Percentiles rank a stretch among this genome's conserved stretches.
Conservation (phyloP, 2,113 vertebrate genomes). For the Halcyon malimbica region DNA sequence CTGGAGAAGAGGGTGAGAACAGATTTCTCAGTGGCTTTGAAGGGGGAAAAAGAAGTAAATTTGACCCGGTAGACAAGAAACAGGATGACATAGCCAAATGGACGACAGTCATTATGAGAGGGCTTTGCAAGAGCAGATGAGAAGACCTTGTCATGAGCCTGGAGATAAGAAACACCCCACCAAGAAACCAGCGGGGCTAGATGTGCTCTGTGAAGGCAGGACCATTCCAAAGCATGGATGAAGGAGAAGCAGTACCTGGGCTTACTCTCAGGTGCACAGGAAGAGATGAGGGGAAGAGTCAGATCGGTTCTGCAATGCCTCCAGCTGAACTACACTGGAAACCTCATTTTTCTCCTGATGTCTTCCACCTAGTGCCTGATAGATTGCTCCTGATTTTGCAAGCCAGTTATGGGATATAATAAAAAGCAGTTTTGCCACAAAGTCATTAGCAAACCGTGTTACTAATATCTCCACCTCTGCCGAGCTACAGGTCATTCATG, state of each 20-base stretch:
- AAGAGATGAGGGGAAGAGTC: background rate
- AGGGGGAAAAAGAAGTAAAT: background rate
- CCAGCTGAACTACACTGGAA: background rate
- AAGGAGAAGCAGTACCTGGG: background rate
- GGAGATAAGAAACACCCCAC: background rate
- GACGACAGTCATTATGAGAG: background rate
- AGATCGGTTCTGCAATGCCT: background rate
- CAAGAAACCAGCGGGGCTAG: background rate
- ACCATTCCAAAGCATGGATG: background rate
- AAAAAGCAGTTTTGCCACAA: background rate
- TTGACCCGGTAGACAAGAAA: background rate
- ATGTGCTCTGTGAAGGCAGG: background rate
- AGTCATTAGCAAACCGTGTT: background rate
- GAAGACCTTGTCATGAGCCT: background rate
- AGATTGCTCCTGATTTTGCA: background rate
- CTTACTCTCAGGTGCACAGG: background rate
- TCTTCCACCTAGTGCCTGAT: background rate
- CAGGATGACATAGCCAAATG: fast-evolving
- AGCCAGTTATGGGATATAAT: background rate
- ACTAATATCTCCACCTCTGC: background rate
- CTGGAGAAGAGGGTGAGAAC: background rate
- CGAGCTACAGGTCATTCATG: background rate
- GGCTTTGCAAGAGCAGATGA: background rate
- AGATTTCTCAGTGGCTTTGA: background rate
- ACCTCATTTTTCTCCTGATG: background rate